Evolutionary conservation across 2,113 vertebrate species (phyloP), one percentile per base, ranked within the genome.

Genomic region (Promerops cafer): DNA sequence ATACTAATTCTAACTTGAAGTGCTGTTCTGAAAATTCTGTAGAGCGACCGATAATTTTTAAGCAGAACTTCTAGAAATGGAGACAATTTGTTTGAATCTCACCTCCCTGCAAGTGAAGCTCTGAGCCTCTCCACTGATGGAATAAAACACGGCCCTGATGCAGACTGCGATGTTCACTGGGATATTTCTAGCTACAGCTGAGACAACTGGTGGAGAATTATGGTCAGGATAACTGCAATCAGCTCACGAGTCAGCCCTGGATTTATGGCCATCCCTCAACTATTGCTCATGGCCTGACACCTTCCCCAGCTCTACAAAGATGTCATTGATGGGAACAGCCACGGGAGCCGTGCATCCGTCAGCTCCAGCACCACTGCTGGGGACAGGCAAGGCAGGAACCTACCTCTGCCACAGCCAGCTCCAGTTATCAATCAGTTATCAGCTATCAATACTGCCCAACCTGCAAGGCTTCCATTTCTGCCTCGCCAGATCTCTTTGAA

Each of bases 391-490:
- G 13, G 40, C 12, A 79, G 20, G 31, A 61, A 8, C 23, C 14
- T 56, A 42, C 14, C 87, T 14, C 40, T 71, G 42, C 44, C 50
- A 53, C 12, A 18, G 77, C 20, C 40, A 37, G 0, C 6, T 64
- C 50, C 42, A 44, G 2, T 39, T 6, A 27, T 6, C 11, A 9
- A 5, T 1, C 42, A 44, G 2, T 39, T 6, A 27, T 6, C 42
- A 44, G 2, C 35, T 6, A 27, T 6, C 11, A 9, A 5, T 1
- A 2, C 16, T 39, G 49, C 27, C 49, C 30, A 9, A 13, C 45
- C 52, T 26, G 42, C 45, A 27, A 31, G 37, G 23, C 6, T 44
- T 7, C 2, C 24, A 1, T 5, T 27, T 33, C 13, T 39, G 14
- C 59, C 60, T 39, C 0, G 0, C 33, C 50, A 53, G 37, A 52